Conservation (phyloP, 2,113 vertebrate genomes). For the Stigmatopora nigra region DNA sequence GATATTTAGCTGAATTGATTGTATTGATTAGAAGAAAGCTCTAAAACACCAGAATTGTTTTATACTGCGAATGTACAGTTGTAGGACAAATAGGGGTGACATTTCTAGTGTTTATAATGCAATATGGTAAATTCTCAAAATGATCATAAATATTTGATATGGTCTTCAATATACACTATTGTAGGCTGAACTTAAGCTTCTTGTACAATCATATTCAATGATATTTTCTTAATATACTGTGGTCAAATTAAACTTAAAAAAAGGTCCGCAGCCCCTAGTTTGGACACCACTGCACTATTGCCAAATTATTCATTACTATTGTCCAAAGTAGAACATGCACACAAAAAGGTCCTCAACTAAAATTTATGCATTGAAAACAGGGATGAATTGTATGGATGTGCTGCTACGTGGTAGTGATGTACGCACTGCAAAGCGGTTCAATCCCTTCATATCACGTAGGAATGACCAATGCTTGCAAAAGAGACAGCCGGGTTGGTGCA, state of each 20-base stretch:
- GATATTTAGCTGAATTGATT: too few species aligned
- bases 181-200: too few species aligned
- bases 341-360: not conserved
- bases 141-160: too few species aligned
- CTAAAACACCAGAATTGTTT: not conserved
- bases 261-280: too few species aligned
- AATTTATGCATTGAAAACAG: not conserved
- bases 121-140: too few species aligned
- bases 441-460: slow-evolving; percentile 1
- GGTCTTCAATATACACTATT: too few species aligned
- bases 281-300: too few species aligned
- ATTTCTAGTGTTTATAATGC: too few species aligned
- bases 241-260: too few species aligned
- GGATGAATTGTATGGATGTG: too few species aligned
- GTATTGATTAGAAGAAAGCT: not conserved
- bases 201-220: too few species aligned
- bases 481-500: not conserved
- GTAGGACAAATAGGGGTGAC: not conserved
- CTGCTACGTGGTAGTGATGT: not conserved
- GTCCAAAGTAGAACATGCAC: not conserved
- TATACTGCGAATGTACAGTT: not conserved
- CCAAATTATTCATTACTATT: not conserved
- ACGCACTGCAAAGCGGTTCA: not conserved
- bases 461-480: slow-evolving; percentile 4
- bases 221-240: too few species aligned